Conservation (phyloP, 2,888 invertebrate genomes). For the Salpingus planirostris region DNA sequence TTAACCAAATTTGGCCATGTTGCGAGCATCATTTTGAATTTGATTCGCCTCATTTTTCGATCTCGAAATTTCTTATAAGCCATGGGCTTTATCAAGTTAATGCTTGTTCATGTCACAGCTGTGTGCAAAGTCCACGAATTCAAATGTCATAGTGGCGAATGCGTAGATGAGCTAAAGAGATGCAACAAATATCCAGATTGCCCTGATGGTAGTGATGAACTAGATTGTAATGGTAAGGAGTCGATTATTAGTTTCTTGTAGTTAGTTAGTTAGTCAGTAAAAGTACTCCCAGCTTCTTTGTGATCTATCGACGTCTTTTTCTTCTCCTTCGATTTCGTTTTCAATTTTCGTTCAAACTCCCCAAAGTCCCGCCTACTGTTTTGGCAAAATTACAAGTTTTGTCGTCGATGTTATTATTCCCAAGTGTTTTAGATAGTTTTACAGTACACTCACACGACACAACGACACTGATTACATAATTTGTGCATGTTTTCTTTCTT, state of each 20-base stretch:
- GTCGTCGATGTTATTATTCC: too few relatives aligned
- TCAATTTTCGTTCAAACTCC: neutral
- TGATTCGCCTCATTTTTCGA: neutral
- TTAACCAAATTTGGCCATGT: too few relatives aligned
- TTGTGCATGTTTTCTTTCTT: slow-evolving; percentile 16
- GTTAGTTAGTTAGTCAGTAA: too few relatives aligned
- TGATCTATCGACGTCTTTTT: neutral
- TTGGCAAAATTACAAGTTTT: too few relatives aligned
- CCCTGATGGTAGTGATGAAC: slow-evolving; percentile 45
- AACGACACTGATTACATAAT: slow-evolving; percentile 5
- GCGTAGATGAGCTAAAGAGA: slow-evolving; percentile 38
- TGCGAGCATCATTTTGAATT: slow-evolving; percentile 7
- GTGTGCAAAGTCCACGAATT: slow-evolving; percentile 41
- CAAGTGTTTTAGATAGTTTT: slow-evolving; percentile 11
- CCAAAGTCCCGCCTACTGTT: too few relatives aligned
- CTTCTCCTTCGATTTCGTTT: neutral
- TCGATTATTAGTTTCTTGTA: neutral
- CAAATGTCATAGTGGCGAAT: slow-evolving; percentile 48
- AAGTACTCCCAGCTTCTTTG: neutral
- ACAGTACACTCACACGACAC: slow-evolving; percentile 2
- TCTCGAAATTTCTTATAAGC: neutral
- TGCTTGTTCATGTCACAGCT: slow-evolving; percentile 21
- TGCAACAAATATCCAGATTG: slow-evolving; percentile 43
- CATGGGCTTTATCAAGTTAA: slow-evolving; percentile 17
- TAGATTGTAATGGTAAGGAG: slow-evolving; percentile 43